A percentile compares a stretch with the other conserved stretches of the same genome.
Evolutionary conservation across 2,888 invertebrate species (phyloP).

Genomic region (Frankliniella fusca): DNA sequence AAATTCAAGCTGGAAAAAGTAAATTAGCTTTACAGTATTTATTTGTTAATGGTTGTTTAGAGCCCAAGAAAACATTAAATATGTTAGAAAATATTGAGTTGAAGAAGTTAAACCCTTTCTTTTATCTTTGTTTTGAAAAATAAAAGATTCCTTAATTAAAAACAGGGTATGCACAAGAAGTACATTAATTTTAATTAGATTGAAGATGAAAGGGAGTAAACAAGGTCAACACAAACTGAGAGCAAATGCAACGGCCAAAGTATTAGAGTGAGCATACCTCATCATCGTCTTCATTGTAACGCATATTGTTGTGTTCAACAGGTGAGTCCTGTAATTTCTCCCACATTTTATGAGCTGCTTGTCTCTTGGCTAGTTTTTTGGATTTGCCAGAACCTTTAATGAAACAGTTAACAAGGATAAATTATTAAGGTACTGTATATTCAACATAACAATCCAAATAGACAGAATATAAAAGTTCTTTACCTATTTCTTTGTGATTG

Average conservation of each 20-base stretch:
- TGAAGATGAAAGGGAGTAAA: too few species aligned
- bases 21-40: too few species aligned
- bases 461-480: background rate
- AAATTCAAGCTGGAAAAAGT: too few species aligned
- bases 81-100: too few species aligned
- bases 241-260: constrained; percentile 25
- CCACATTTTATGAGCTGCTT: constrained; percentile 94
- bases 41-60: too few species aligned
- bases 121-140: too few species aligned
- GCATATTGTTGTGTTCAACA: constrained; percentile 59
- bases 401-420: constrained; percentile 10
- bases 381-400: constrained; percentile 79
- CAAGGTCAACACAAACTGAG: too few species aligned
- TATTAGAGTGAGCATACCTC: constrained; percentile 53
- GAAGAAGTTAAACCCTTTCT: too few species aligned
- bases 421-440: background rate
- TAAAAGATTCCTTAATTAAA: too few species aligned
- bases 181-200: too few species aligned
- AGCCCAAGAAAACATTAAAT: too few species aligned
- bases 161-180: too few species aligned
- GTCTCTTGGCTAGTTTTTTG: constrained; percentile 94
- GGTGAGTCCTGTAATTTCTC: constrained; percentile 74
- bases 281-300: constrained; percentile 68
- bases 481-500: constrained; percentile 67
- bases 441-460: background rate